Conservation (phyloP, 2,113 vertebrate genomes). For the Dicrurus megarhynchus region DNA sequence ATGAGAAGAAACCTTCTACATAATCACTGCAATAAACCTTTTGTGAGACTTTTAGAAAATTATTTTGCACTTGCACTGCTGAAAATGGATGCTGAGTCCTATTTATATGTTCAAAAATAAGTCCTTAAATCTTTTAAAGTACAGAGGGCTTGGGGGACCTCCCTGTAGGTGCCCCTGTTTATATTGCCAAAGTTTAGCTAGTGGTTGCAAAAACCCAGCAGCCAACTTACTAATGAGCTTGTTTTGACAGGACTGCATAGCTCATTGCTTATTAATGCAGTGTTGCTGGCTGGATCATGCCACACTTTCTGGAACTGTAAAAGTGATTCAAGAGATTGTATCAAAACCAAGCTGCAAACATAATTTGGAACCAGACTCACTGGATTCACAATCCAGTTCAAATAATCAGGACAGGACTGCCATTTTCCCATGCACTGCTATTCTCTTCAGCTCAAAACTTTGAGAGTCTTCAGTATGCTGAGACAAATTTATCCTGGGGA, state of each 20-base stretch:
- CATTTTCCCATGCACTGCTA: neutral
- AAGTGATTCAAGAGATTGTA: conserved; percentile 28
- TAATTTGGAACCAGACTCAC: neutral
- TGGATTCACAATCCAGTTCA: neutral
- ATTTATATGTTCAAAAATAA: conserved; percentile 16
- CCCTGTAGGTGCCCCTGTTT: conserved; percentile 40
- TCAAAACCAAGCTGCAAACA: conserved; percentile 6
- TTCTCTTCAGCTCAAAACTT: conserved; percentile 15
- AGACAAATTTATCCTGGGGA: conserved; percentile 25
- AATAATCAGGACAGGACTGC: neutral
- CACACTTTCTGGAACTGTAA: conserved; percentile 42
- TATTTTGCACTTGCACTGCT: neutral
- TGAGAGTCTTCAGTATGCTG: neutral
- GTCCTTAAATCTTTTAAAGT: conserved; percentile 37
- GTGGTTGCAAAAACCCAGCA: conserved; percentile 46
- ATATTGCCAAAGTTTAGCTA: conserved; percentile 43
- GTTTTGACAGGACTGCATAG: conserved; percentile 56
- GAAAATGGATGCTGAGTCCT: neutral
- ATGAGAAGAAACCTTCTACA: neutral
- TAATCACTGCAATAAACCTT: conserved; percentile 21
- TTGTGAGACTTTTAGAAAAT: conserved; percentile 2
- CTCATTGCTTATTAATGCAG: conserved; percentile 51
- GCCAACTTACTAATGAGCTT: conserved; percentile 53
- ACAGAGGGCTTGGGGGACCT: conserved; percentile 5
- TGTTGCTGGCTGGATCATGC: conserved; percentile 42